phyloP scores from a whole-genome alignment of 2,888 invertebrate species.

The Acanthococcus lagerstroemiae region DNA sequence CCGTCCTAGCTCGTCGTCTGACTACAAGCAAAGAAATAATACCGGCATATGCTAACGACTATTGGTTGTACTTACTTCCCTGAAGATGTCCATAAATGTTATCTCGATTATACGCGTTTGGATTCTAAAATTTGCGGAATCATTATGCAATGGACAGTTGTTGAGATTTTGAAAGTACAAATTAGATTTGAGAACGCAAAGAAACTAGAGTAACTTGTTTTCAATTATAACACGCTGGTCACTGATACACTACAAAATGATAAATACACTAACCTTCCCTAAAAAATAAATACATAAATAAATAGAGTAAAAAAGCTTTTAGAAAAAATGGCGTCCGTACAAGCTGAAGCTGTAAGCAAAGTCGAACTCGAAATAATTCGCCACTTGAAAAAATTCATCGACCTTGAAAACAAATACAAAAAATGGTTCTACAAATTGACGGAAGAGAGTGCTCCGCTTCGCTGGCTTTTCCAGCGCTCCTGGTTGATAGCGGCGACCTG shows the following conservation, averaged over 20 bases:
- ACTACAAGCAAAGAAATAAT: neutral
- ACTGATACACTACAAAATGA: conserved; percentile 13
- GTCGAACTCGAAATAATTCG: too few relatives aligned
- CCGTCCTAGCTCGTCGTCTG: too few relatives aligned
- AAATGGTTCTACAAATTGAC: too few relatives aligned
- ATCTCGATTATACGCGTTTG: conserved; percentile 7
- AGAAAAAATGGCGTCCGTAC: conserved; percentile 25
- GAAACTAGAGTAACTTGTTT: too few relatives aligned
- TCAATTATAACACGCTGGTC: neutral
- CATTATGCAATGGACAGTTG: conserved; percentile 7
- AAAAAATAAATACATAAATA: conserved; percentile 1
- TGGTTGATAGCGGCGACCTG: too few relatives aligned
- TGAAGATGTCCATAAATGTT: conserved; percentile 20
- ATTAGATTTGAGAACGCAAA: too few relatives aligned
- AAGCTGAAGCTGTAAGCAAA: conserved; percentile 27
- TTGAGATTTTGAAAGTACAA: too few relatives aligned
- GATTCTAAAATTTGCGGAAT: conserved; percentile 7
- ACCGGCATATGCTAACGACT: neutral
- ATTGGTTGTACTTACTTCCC: conserved; percentile 18
- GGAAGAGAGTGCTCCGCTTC: too few relatives aligned
- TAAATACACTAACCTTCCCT: conserved; percentile 19
- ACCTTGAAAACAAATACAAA: too few relatives aligned
- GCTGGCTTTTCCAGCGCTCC: too few relatives aligned
- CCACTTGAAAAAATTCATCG: too few relatives aligned
- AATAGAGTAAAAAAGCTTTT: conserved; percentile 21